Percentiles rank a stretch among this genome's conserved stretches.
Evolutionary conservation across 2,888 invertebrate genomes (phyloP).

Genomic region (Palloptera scutellata): DNA sequence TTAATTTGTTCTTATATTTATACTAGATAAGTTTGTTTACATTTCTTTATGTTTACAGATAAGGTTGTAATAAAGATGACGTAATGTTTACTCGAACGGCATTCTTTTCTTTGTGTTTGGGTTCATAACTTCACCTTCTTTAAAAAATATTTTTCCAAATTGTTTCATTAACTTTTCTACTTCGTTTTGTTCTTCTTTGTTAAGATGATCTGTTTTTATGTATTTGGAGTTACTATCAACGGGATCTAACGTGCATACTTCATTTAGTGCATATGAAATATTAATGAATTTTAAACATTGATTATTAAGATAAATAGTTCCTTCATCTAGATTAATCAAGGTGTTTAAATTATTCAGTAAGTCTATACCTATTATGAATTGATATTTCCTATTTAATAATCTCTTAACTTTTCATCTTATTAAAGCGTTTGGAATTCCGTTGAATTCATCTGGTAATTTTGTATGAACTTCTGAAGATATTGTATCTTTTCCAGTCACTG

Average conservation of each 20-base stretch:
- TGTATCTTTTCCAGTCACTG: constrained; percentile 23
- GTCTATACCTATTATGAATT: constrained; percentile 12
- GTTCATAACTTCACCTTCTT: no score
- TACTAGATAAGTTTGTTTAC: no score
- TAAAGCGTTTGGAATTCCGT: constrained; percentile 13
- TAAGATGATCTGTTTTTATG: constrained; percentile 8
- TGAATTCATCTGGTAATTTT: constrained; percentile 22
- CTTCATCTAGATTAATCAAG: constrained; percentile 13
- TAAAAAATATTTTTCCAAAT: no score
- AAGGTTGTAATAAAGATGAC: no score
- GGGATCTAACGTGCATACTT: constrained; percentile 17
- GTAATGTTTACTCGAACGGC: no score
- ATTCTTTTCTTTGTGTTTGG: no score
- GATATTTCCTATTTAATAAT: constrained; percentile 14
- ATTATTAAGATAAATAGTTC: constrained; percentile 15
- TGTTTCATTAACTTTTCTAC: constrained; percentile 9
- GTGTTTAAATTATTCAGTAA: constrained; percentile 11
- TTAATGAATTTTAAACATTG: background rate
- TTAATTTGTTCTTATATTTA: no score
- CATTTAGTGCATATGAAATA: background rate
- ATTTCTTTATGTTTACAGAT: no score
- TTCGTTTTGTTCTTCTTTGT: constrained; percentile 17
- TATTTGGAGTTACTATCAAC: background rate
- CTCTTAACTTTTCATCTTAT: constrained; percentile 20
- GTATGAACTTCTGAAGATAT: constrained; percentile 10